Evolutionary conservation across 2,113 vertebrate species (phyloP).

Genomic region (Todiramphus saurophagus): DNA sequence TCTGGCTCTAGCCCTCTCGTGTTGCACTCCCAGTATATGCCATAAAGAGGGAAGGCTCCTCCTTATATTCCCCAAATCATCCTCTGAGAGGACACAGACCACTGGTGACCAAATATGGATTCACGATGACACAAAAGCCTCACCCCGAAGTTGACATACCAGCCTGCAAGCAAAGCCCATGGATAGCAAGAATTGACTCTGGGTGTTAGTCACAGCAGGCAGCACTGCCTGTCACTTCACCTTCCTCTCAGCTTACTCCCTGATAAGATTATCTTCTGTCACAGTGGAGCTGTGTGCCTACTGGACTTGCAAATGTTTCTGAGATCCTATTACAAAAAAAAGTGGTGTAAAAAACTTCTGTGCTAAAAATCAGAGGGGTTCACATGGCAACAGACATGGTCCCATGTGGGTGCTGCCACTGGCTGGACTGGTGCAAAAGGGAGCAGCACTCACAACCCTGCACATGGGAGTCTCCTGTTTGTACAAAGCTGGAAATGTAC

Average conservation of each 20-base stretch:
- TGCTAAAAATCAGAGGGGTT: background rate
- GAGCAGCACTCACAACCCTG: background rate
- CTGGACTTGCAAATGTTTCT: background rate
- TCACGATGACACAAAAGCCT: background rate
- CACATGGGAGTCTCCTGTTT: background rate
- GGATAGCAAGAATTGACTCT: background rate
- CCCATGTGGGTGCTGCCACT: background rate
- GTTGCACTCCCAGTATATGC: background rate
- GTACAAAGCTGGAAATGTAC: background rate
- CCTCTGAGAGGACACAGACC: background rate
- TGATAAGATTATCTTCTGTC: background rate
- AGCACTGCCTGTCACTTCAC: conserved; percentile 4
- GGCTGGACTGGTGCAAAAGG: background rate
- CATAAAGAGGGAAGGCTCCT: background rate
- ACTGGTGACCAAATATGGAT: background rate
- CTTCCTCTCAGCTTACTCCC: background rate
- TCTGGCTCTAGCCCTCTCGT: background rate
- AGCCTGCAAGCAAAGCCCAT: background rate
- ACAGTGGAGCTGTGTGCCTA: background rate
- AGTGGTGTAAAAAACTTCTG: background rate
- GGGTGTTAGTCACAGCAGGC: background rate
- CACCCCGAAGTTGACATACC: background rate
- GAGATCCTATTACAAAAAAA: conserved; percentile 11
- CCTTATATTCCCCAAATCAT: background rate
- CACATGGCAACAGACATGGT: background rate